Evolutionary conservation across 2,113 vertebrate species (phyloP).

Genomic region (Mugil cephalus): DNA sequence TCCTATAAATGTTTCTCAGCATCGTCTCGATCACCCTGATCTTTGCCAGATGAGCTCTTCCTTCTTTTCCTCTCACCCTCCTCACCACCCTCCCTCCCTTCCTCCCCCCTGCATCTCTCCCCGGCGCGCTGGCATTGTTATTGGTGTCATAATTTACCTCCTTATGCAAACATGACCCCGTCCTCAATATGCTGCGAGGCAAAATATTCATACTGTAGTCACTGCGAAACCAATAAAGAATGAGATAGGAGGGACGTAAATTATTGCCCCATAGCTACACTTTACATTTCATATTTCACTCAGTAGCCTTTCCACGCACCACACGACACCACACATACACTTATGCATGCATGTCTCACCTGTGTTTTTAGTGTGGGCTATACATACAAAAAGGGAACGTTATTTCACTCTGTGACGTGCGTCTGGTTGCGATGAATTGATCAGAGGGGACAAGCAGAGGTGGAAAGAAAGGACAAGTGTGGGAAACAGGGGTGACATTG

Average conservation of each 20-base stretch:
- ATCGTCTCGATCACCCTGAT: slow-evolving; percentile 22
- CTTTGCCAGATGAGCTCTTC: not conserved
- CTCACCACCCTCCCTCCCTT: too few species aligned
- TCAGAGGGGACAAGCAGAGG: slow-evolving; percentile 23
- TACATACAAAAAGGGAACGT: slow-evolving; percentile 46
- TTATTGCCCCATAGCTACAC: slow-evolving; percentile 49
- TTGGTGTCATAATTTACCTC: slow-evolving; percentile 80
- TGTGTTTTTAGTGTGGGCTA: slow-evolving; percentile 40
- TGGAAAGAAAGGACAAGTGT: slow-evolving; percentile 12
- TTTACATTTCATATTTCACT: slow-evolving; percentile 68
- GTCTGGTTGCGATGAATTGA: slow-evolving; percentile 59
- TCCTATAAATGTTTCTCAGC: not conserved
- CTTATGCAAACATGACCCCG: slow-evolving; percentile 84
- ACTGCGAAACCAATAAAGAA: slow-evolving; percentile 75
- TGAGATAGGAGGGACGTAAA: slow-evolving; percentile 72
- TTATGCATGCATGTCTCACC: not conserved
- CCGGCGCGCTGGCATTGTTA: slow-evolving; percentile 62
- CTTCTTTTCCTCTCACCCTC: slow-evolving; percentile 16
- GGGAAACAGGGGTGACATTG: slow-evolving; percentile 22
- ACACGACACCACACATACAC: slow-evolving; percentile 6
- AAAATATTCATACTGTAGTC: slow-evolving; percentile 81
- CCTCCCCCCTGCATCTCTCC: slow-evolving; percentile 5
- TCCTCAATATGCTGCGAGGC: slow-evolving; percentile 67
- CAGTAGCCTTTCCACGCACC: slow-evolving; percentile 10
- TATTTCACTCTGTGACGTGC: slow-evolving; percentile 57